Conservation (phyloP, 53 echinoderm and acorn worm genomes). For the Holothuria scabra region DNA sequence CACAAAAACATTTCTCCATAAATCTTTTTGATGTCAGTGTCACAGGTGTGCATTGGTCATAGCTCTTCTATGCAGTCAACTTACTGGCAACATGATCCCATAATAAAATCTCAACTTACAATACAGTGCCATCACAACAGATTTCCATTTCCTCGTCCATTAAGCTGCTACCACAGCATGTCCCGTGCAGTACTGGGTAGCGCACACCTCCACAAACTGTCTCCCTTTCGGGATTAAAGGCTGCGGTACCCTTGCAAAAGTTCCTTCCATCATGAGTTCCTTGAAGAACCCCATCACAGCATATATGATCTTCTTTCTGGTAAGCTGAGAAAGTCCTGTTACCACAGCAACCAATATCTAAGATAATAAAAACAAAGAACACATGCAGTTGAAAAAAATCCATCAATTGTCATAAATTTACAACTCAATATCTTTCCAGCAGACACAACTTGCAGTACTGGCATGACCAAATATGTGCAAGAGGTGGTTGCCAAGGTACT, state of each 20-base stretch:
- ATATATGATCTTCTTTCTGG: conserved; percentile 36
- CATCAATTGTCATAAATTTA: too few species aligned
- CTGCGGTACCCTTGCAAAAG: conserved; percentile 63
- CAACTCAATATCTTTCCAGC: too few species aligned
- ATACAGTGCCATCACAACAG: conserved; percentile 59
- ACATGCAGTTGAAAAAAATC: too few species aligned
- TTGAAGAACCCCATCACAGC: conserved; percentile 73
- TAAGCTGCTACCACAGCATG: conserved; percentile 65
- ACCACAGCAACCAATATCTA: conserved; percentile 76
- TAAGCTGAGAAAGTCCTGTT: conserved; percentile 6
- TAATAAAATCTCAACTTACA: too few species aligned
- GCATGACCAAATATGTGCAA: too few species aligned
- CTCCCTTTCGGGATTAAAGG: conserved; percentile 62
- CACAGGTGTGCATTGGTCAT: too few species aligned
- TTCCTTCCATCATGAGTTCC: conserved; percentile 50
- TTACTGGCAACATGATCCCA: too few species aligned
- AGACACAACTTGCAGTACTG: too few species aligned
- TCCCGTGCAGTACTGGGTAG: conserved; percentile 43
- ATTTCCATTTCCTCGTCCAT: conserved; percentile 51
- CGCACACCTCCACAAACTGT: conserved; percentile 67
- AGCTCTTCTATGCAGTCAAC: too few species aligned
- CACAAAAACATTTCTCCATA: too few species aligned
- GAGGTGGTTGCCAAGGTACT: too few species aligned
- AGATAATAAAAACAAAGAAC: not conserved
- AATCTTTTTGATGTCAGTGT: too few species aligned